Evolutionary conservation across 2,888 invertebrate genomes (phyloP), one percentile per base, ranked within the genome.

Genomic region (Acronicta alni): DNA sequence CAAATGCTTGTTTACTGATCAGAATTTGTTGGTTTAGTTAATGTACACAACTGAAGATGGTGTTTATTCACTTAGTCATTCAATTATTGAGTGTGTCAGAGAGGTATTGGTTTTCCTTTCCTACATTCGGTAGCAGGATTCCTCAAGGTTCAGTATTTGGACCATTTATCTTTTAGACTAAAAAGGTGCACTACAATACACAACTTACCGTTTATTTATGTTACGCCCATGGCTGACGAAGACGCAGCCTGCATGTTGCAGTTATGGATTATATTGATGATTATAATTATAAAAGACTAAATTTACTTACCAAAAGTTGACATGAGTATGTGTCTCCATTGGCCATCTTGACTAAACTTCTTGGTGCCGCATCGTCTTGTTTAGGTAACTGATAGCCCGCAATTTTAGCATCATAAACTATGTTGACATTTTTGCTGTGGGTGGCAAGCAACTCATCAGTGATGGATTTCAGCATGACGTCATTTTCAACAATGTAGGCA

Each of bases 401-500:
- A 45, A 98, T 96, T 83, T 96, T 96, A 0, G 97, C 95, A 61
- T 95, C 94, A 86, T 97, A 96, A 10, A 96, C 84, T 4, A 98
- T 95, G 45, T 95, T 93, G 0, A 98, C 95, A 83, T 96, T 96
- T 69, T 82, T 79, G 1, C 95, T 80, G 39, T 95, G 84, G 0
- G 90, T 67, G 0, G 80, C 78, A 9, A 59, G 67, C 3, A 98
- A 84, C 81, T 96, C 95, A 61, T 93, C 95, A 75, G 96, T 96
- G 12, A 98, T 95, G 0, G 97, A 96, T 80, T 97, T 95, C 3
- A 98, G 89, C 44, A 99, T 95, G 6, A 99, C 95, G 91, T 99
- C 97, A 93, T 99, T 99, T 93, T 99, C 99, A 14, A 99, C 97
- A 72, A 99, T 97, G 85, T 97, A 98, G 0, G 99, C 98, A 1